Evolutionary conservation across 2,888 invertebrate genomes (phyloP).

Genomic region (Drosophila dives): DNA sequence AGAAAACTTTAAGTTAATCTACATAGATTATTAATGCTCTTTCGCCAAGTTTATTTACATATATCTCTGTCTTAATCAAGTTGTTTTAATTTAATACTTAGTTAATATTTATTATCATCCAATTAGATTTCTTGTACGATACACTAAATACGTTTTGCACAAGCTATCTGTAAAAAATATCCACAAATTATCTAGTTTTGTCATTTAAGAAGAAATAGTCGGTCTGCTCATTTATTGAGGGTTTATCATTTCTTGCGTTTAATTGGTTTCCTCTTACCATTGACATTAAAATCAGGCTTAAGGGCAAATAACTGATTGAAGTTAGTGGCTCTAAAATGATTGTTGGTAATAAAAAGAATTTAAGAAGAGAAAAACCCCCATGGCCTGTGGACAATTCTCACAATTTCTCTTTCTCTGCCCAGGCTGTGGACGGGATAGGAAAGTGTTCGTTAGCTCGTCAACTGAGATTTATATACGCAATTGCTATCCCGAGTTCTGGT

Average conservation of each 20-base stretch:
- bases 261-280: slow-evolving; percentile 4
- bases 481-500: slow-evolving; percentile 47
- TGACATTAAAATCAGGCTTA: slow-evolving; percentile 23
- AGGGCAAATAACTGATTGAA: slow-evolving; percentile 1
- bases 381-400: slow-evolving; percentile 3
- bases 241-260: not conserved
- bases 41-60: not conserved
- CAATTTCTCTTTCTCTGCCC: slow-evolving; percentile 15
- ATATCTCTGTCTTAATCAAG: not conserved
- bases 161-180: not conserved
- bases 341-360: not conserved
- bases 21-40: not conserved
- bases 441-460: slow-evolving; percentile 36
- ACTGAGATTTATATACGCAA: slow-evolving; percentile 25
- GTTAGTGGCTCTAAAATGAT: slow-evolving; percentile 3
- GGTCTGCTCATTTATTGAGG: not conserved
- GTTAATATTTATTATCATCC: slow-evolving; percentile 6
- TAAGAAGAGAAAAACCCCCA: not conserved
- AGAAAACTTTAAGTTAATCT: not conserved
- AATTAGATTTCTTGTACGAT: slow-evolving; percentile 29
- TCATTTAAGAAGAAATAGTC: not conserved
- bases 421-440: not conserved
- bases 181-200: not conserved
- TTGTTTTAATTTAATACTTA: slow-evolving; percentile 1
- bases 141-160: slow-evolving; percentile 5